Conservation (phyloP, 2,797 vertebrate genomes). For the Calcarius lapponicus region DNA sequence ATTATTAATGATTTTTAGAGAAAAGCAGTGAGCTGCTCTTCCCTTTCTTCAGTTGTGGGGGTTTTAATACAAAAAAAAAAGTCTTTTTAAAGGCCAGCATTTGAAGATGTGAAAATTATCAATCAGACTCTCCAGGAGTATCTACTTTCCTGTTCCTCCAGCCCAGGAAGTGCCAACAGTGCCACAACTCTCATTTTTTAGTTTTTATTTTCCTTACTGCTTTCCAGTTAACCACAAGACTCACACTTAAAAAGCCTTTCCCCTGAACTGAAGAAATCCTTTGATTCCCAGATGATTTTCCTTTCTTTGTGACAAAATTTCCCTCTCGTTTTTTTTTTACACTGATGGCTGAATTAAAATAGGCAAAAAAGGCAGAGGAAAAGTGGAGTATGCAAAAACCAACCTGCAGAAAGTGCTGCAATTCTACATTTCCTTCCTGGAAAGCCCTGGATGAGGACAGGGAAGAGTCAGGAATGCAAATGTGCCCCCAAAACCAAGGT, state of each 20-base stretch:
- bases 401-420: not conserved
- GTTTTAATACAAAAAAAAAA: not conserved
- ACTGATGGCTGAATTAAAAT: not conserved
- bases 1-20: not conserved
- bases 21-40: not conserved
- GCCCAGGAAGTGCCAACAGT: not conserved
- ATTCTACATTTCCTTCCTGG: not conserved
- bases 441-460: not conserved
- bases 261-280: not conserved
- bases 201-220: not conserved
- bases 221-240: not conserved
- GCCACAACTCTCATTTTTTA: not conserved
- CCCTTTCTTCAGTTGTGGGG: not conserved
- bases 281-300: not conserved
- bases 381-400: not conserved
- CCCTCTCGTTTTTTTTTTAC: not conserved
- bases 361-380: not conserved
- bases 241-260: not conserved
- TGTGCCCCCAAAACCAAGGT: not conserved
- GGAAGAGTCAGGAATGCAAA: not conserved
- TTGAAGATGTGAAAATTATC: not conserved
- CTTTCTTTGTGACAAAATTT: not conserved
- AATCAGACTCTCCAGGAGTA: not conserved
- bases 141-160: not conserved
- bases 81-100: not conserved